Evolutionary conservation across 2,888 invertebrate genomes (phyloP), one percentile per base, ranked within the genome.

Genomic region (Noctua fimbriata): DNA sequence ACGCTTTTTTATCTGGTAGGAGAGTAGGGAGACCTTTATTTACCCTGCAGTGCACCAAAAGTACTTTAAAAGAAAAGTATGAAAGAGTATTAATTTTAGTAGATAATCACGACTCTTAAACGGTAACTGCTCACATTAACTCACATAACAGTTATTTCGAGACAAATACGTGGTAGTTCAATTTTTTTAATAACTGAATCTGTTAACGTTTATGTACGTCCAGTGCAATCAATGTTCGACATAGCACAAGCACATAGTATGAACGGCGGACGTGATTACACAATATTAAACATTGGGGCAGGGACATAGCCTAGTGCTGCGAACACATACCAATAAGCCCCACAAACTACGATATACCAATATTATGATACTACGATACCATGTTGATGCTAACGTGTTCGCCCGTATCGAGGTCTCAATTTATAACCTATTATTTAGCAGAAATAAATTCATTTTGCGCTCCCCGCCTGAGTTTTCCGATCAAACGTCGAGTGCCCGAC

Each of bases 401-500:
- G 52, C 71, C 76, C 21, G 70, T 55, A 71, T 69, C 76, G 76
- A 63, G n/a, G n/a, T 70, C 76, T 76, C 65, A 78, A 88, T 85
- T 82, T 87, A 86, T 79, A 81, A 79, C 74, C 76, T 73, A 85
- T 80, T 87, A 86, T 82, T 72, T 79, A 82, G 69, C 55, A 84
- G 76, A 82, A 85, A 87, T 86, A 89, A 82, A 85, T 88, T 88
- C 66, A 76, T 75, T 82, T 78, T 32, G 82, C 74, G 65, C 66
- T 76, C 63, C 76, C 76, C 73, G 70, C 82, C 32, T 52, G 79
- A 82, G 69, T 83, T 87, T 84, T 55, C 78, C 84, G 74, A 82
- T 81, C 80, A 81, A 82, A 80, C 82, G 83, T 81, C 74, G 80
- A 83, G 69, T 83, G 85, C 78, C 85, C 89, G 89, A 91, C 90